Conservation (phyloP, 2,797 vertebrate species). For the Pterois miles region DNA sequence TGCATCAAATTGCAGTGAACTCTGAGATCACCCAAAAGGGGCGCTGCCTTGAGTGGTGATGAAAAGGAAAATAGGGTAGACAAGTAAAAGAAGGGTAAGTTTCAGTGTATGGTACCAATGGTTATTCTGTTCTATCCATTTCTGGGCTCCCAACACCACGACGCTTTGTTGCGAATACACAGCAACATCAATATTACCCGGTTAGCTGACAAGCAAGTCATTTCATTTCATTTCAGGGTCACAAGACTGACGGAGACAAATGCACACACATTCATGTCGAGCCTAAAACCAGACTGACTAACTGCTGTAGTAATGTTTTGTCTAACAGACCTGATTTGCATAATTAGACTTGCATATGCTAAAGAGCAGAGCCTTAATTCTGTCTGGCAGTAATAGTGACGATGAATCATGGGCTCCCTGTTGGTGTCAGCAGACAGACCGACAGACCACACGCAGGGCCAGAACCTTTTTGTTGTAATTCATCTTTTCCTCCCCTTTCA, state of each 20-base stretch:
- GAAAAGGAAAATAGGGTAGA: not conserved
- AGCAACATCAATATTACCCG: slow-evolving; percentile 7
- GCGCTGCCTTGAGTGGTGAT: not conserved
- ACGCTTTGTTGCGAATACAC: not conserved
- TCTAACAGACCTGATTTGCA: slow-evolving; percentile 68
- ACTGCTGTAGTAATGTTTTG: slow-evolving; percentile 63
- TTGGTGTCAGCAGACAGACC: slow-evolving; percentile 43
- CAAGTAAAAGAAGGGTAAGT: not conserved
- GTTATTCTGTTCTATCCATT: not conserved
- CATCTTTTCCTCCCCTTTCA: slow-evolving; percentile 39
- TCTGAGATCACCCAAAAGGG: no score
- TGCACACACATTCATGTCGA: slow-evolving; percentile 44
- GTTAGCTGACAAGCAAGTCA: slow-evolving; percentile 27
- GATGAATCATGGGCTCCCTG: slow-evolving; percentile 74
- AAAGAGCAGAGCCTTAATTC: slow-evolving; percentile 77
- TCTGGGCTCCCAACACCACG: not conserved
- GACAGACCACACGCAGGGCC: slow-evolving; percentile 36
- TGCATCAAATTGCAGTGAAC: no score
- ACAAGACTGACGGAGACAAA: slow-evolving; percentile 52
- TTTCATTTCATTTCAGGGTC: slow-evolving; percentile 55
- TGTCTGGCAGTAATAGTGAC: slow-evolving; percentile 53
- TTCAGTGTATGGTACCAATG: not conserved
- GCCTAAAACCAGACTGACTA: slow-evolving; percentile 56
- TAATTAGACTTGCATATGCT: slow-evolving; percentile 81
- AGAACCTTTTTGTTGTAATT: slow-evolving; percentile 36